Evolutionary conservation across 1,140 invertebrate species (phyloP).

Genomic region (Hetaerina americana): DNA sequence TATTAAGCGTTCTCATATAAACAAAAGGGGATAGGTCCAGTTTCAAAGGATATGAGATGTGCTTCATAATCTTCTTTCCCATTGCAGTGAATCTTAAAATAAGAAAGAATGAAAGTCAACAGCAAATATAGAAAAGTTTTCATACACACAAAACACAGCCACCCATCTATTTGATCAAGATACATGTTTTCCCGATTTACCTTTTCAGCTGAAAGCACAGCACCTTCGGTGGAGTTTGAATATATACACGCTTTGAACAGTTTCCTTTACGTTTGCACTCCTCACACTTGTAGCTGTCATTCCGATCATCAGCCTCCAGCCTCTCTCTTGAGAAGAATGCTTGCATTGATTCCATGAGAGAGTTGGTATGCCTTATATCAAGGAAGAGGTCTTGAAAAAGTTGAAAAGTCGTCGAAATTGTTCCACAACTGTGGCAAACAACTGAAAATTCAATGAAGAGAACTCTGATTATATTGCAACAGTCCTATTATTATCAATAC

Average conservation of each 20-base stretch:
- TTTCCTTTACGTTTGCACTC: constrained; percentile 84
- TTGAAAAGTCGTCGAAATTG: constrained; percentile 78
- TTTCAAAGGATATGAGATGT: constrained; percentile 29
- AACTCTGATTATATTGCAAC: not conserved
- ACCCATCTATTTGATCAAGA: too few relatives aligned
- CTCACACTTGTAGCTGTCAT: constrained; percentile 80
- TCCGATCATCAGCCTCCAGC: constrained; percentile 40
- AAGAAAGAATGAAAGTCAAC: too few relatives aligned
- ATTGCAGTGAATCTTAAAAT: constrained; percentile 33
- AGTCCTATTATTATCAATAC: not conserved
- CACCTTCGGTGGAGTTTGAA: constrained; percentile 83
- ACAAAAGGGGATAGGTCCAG: constrained; percentile 18
- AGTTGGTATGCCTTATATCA: constrained; percentile 74
- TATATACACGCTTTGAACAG: constrained; percentile 82
- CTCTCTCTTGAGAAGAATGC: constrained; percentile 70
- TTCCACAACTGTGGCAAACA: constrained; percentile 59
- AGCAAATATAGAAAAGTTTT: too few relatives aligned
- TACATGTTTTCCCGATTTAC: too few relatives aligned
- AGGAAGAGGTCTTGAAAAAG: constrained; percentile 84
- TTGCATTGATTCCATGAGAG: constrained; percentile 67
- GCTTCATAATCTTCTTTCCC: constrained; percentile 51
- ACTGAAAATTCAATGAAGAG: constrained; percentile 39
- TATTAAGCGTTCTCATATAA: constrained; percentile 51
- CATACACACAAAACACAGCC: too few relatives aligned
- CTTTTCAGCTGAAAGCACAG: constrained; percentile 89